Evolutionary conservation across 1,140 invertebrate species (phyloP).

Genomic region (Drosophila trapezifrons): DNA sequence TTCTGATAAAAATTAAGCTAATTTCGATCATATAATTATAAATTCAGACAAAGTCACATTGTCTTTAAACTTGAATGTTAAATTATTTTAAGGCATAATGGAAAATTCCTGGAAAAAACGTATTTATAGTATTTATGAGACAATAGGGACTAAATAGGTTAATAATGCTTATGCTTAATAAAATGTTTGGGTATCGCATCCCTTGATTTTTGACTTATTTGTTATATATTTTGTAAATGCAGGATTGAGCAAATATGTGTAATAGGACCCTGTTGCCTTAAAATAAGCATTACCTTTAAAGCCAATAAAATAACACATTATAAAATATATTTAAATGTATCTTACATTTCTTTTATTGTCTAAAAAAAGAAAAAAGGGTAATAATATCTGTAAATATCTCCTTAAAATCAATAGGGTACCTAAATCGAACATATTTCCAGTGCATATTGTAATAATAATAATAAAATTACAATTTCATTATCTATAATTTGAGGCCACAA

Average conservation of each 20-base stretch:
- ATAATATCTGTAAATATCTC: neutral
- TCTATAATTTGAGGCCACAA: neutral
- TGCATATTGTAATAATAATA: neutral
- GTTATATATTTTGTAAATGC: no score
- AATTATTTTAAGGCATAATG: neutral
- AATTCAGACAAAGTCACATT: neutral
- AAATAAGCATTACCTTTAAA: no score
- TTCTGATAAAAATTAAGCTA: no score
- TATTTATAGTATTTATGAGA: no score
- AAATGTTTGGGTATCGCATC: no score
- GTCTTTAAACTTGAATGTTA: no score
- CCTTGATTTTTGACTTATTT: neutral
- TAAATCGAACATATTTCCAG: neutral
- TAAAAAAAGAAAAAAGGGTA: neutral
- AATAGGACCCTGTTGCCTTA: no score
- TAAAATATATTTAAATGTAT: no score
- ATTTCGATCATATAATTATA: neutral
- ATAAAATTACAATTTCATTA: constrained; percentile 1
- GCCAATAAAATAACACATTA: no score
- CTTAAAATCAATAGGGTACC: neutral
- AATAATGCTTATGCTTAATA: neutral
- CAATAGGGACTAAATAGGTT: no score
- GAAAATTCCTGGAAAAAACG: neutral
- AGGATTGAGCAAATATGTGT: no score
- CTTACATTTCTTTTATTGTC: neutral